phyloP scores from a whole-genome alignment of 2,113 vertebrate genomes.

The Daphoenositta chrysoptera region DNA sequence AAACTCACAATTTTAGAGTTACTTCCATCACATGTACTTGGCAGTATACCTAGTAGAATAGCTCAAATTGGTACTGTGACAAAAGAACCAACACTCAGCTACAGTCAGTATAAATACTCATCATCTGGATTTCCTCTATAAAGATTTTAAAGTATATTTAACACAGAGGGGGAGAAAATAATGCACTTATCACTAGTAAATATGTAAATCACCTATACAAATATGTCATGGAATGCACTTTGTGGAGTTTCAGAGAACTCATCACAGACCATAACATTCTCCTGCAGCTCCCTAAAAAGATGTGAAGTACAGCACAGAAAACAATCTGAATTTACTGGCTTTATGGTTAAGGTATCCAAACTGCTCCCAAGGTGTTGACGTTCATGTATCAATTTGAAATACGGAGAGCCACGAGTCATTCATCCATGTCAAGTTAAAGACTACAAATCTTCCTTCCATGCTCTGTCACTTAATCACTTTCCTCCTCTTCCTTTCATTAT shows the following conservation, averaged over 20 bases:
- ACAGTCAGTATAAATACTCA: not conserved
- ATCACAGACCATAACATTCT: not conserved
- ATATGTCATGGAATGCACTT: not conserved
- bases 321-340: not conserved
- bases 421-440: not conserved
- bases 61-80: not conserved
- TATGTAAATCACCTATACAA: not conserved
- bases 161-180: not conserved
- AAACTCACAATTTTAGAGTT: not conserved
- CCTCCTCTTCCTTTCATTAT: not conserved
- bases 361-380: not conserved
- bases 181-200: not conserved
- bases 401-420: not conserved
- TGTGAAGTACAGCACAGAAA: not conserved
- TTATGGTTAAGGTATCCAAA: not conserved
- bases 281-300: not conserved
- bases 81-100: not conserved
- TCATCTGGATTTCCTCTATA: not conserved
- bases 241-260: not conserved
- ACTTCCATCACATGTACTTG: not conserved
- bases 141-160: not conserved
- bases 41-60: not conserved
- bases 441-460: not conserved
- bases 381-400: conserved; percentile 14
- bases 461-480: not conserved